Evolutionary conservation across 2,797 vertebrate genomes (phyloP).

Genomic region (Catamblyrhynchus diadema): DNA sequence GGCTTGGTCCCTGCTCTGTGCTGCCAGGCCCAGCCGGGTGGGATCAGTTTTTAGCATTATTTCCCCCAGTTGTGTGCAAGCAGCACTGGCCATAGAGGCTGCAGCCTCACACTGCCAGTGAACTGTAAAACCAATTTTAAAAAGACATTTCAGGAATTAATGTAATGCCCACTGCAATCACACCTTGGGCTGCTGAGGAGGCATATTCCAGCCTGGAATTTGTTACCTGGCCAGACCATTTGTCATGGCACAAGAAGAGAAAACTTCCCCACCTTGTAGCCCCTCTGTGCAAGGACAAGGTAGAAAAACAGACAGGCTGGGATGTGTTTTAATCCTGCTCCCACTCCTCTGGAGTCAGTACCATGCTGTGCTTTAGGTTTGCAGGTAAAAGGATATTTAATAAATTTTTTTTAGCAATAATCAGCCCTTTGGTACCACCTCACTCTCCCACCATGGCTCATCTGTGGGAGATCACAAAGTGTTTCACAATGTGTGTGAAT

Average conservation of each 20-base stretch:
- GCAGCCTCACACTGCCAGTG: conserved; percentile 41
- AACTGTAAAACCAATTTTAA: conserved; percentile 67
- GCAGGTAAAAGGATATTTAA: accelerated
- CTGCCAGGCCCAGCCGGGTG: background rate
- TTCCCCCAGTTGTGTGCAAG: accelerated
- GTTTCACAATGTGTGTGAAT: background rate
- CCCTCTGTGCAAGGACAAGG: background rate
- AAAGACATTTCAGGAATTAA: conserved; percentile 60
- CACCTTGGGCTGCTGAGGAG: conserved; percentile 51
- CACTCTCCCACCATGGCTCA: accelerated
- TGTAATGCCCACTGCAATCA: conserved; percentile 43
- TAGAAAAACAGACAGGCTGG: background rate
- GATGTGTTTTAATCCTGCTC: background rate
- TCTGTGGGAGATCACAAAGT: background rate
- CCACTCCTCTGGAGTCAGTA: background rate
- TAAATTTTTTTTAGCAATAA: background rate
- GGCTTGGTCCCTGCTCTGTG: background rate
- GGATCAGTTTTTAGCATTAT: background rate
- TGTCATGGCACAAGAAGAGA: background rate
- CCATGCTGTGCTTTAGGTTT: background rate
- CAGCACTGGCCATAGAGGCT: background rate
- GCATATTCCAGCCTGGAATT: conserved; percentile 52
- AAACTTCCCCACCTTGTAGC: background rate
- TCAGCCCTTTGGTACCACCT: background rate
- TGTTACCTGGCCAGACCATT: conserved; percentile 54